Evolutionary conservation across 2,888 invertebrate genomes (phyloP).

Genomic region (Cheiracanthium punctorium): DNA sequence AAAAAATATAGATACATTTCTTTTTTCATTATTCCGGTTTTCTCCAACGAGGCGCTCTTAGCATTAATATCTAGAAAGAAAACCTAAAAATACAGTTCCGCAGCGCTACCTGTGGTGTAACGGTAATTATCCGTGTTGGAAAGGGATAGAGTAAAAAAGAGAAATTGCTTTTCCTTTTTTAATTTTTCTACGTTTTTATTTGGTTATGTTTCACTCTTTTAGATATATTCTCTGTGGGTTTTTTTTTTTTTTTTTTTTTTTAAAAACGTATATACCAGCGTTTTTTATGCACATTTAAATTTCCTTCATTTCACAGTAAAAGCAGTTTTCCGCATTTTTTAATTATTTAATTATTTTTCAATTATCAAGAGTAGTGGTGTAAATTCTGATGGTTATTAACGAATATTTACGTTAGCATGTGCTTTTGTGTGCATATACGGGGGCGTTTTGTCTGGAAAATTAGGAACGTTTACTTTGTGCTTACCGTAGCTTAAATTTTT

Average conservation of each 20-base stretch:
- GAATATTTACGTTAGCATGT: too few relatives aligned
- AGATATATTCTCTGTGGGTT: neutral
- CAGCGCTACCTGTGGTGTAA: conserved; percentile 60
- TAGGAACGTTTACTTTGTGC: too few relatives aligned
- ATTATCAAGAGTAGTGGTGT: neutral
- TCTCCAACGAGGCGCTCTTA: conserved; percentile 32
- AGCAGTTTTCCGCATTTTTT: neutral
- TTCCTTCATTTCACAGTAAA: neutral
- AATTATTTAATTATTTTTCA: too few relatives aligned
- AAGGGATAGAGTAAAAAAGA: neutral
- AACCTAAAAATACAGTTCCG: conserved; percentile 52
- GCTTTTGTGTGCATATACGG: too few relatives aligned
- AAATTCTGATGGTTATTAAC: too few relatives aligned
- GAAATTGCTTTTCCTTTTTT: neutral
- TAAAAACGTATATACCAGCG: too few relatives aligned
- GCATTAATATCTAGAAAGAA: conserved; percentile 60
- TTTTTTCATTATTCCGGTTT: conserved; percentile 45
- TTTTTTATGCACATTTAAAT: conserved; percentile 8
- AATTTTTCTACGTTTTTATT: neutral
- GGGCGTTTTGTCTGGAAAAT: too few relatives aligned
- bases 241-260: neutral
- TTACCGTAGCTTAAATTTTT: too few relatives aligned
- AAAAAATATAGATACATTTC: neutral
- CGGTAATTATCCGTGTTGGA: conserved; percentile 59
- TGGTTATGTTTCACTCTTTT: conserved; percentile 33